Evolutionary conservation across 2,888 invertebrate species (phyloP).

Genomic region (Parnassius mnemosyne): DNA sequence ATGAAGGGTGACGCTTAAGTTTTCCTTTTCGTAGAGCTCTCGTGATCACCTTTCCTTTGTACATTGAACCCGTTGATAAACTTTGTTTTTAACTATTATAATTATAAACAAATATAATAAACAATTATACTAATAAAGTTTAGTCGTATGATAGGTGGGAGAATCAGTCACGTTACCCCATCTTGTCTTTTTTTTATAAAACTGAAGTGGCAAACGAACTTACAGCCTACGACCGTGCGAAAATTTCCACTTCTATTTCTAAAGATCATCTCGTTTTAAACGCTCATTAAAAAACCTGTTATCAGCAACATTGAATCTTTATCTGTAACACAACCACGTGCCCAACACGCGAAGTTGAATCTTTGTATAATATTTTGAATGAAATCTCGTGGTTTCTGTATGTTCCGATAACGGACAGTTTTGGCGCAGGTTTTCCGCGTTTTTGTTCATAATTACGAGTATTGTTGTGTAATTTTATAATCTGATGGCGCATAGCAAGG

Average conservation of each 20-base stretch:
- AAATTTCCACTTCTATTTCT: background rate
- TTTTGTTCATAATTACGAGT: background rate
- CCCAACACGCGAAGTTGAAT: background rate
- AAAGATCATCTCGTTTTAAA: background rate
- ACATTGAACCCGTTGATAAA: conserved; percentile 2
- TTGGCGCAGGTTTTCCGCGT: background rate
- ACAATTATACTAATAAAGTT: background rate
- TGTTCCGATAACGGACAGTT: background rate
- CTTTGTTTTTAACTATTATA: conserved; percentile 4
- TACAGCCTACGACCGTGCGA: background rate
- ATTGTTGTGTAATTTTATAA: background rate
- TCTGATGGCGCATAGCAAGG: no score
- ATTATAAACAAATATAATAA: background rate
- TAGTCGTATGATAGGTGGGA: background rate
- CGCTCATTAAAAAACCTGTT: conserved; percentile 1
- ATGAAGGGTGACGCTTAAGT: background rate
- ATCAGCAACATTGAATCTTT: background rate
- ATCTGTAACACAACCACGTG: background rate
- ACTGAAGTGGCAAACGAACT: no score
- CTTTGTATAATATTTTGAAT: background rate
- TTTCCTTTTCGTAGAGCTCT: conserved; percentile 5
- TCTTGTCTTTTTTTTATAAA: no score
- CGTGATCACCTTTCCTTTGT: background rate
- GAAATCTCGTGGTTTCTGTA: background rate
- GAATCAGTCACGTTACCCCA: no score